Conservation (phyloP, 2,797 vertebrate genomes). For the Euthynnus affinis region DNA sequence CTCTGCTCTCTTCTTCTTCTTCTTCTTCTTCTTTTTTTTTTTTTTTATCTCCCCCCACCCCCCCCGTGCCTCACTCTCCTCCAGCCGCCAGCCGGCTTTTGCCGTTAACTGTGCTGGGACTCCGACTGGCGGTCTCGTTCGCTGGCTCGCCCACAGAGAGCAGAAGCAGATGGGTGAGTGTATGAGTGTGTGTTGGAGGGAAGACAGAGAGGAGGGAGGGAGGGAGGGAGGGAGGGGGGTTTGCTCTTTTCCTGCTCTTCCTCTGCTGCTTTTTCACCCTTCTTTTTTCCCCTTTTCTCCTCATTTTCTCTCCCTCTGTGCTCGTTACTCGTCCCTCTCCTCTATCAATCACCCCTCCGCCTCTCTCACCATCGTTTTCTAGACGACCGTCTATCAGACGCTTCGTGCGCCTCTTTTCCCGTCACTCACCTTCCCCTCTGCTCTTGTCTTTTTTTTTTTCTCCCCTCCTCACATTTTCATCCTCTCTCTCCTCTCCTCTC, state of each 20-base stretch:
- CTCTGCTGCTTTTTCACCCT: conserved; percentile 35
- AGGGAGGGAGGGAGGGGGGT: background rate
- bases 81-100: conserved; percentile 44
- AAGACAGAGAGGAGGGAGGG: background rate
- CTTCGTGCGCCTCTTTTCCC: background rate
- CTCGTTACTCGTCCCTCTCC: conserved; percentile 7
- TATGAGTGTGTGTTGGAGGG: conserved; percentile 22
- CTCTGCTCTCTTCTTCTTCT: conserved; percentile 15
- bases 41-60: no score
- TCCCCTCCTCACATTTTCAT: background rate
- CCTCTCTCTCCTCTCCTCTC: background rate
- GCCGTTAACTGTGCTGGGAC: conserved; percentile 45
- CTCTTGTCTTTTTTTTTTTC: background rate
- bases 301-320: background rate
- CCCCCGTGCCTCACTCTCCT: conserved; percentile 2
- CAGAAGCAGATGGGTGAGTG: conserved; percentile 64
- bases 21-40: background rate
- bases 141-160: conserved; percentile 44
- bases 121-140: conserved; percentile 10
- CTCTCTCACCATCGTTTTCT: background rate
- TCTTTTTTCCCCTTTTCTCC: conserved; percentile 5
- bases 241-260: conserved; percentile 36
- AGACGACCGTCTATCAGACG: conserved; percentile 17
- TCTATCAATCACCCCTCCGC: conserved; percentile 6
- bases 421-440: conserved; percentile 20